These are phyloP conservation scores for Hiodon alosoides DNA, from an alignment of 2,113 vertebrate species.

Conservation along the genomic window DNA sequence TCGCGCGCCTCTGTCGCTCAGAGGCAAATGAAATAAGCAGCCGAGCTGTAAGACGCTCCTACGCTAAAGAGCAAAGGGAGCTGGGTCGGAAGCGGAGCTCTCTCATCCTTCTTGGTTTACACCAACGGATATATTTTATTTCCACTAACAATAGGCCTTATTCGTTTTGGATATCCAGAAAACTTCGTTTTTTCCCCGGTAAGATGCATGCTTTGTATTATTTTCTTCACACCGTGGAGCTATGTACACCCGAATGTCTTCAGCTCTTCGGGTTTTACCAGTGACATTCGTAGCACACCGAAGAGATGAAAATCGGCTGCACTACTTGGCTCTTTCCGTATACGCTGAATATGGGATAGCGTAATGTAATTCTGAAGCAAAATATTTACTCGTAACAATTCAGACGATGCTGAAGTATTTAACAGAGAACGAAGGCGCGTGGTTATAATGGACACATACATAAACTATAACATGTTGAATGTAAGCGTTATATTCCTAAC, in stretches of 20 bases:
- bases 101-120: conserved; percentile 6
- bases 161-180: not conserved
- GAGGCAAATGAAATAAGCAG: conserved; percentile 34
- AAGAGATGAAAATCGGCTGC: not conserved
- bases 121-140: conserved; percentile 12
- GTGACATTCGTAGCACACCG: not conserved
- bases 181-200: not conserved
- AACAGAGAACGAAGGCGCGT: conserved; percentile 4
- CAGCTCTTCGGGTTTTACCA: not conserved
- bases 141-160: not conserved
- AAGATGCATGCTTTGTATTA: not conserved
- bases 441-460: not conserved
- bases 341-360: not conserved
- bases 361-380: not conserved
- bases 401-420: not conserved
- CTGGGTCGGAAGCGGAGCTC: conserved; percentile 5
- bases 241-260: not conserved
- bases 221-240: not conserved
- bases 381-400: not conserved
- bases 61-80: conserved; percentile 20
- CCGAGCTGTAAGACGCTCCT: conserved; percentile 35
- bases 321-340: not conserved
- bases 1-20: conserved; percentile 37
- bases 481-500: not conserved
- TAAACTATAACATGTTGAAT: not conserved